phyloP scores from a whole-genome alignment of 2,797 vertebrate species.

The Crypturellus tataupa region DNA sequence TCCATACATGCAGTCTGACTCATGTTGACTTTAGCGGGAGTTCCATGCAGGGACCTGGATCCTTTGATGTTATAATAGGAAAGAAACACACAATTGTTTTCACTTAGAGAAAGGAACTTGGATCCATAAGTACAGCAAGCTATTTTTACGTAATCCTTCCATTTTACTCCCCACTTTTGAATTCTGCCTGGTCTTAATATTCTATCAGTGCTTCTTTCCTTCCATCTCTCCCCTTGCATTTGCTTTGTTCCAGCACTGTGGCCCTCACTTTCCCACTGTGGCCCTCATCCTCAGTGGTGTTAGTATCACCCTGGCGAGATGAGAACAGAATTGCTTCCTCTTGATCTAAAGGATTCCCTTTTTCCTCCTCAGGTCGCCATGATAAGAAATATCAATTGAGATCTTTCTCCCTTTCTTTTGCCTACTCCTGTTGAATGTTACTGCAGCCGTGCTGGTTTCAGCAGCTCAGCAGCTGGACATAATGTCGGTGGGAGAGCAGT shows the following conservation, averaged over 20 bases:
- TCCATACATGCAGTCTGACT: constrained; percentile 23
- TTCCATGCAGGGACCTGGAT: neutral
- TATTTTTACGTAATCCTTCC: constrained; percentile 6
- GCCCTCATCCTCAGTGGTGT: neutral
- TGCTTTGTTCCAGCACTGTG: neutral
- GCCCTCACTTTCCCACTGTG: neutral
- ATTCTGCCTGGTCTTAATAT: neutral
- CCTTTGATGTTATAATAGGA: neutral
- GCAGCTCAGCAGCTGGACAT: neutral
- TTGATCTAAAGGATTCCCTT: neutral
- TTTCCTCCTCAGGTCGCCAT: neutral
- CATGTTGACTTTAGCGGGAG: neutral
- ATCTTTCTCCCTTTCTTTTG: neutral
- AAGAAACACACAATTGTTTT: neutral
- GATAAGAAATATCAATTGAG: neutral
- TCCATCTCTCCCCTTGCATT: neutral
- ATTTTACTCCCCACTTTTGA: neutral
- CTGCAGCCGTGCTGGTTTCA: neutral
- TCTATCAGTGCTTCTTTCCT: neutral
- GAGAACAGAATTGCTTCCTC: neutral
- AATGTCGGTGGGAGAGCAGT: neutral
- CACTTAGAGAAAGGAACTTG: neutral
- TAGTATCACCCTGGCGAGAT: neutral
- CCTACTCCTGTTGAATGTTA: neutral
- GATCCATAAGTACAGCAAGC: neutral